Percentiles rank a stretch among this genome's conserved stretches.
These are phyloP conservation scores for Nycticryphes semicollaris DNA, from an alignment of 2,113 vertebrate species.

Conservation along the genomic window DNA sequence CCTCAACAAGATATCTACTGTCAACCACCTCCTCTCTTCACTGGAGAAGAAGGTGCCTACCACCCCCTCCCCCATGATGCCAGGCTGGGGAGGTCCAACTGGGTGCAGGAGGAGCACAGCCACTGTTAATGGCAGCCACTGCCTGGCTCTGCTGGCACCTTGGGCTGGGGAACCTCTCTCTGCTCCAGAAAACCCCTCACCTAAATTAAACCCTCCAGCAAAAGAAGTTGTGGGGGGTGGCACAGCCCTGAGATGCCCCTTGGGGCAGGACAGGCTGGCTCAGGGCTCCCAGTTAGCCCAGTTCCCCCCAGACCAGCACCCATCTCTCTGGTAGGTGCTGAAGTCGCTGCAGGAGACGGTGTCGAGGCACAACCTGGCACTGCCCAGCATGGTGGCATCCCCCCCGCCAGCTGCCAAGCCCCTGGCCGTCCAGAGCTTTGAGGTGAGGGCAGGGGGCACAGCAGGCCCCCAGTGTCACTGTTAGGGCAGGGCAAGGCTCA, in stretches of 20 bases:
- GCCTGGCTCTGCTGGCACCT: not conserved
- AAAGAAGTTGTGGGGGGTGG: rapidly evolving
- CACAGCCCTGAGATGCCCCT: not conserved
- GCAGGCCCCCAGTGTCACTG: rapidly evolving
- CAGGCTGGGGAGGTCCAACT: not conserved
- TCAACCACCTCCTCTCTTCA: slow-evolving; percentile 82
- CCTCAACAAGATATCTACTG: slow-evolving; percentile 79
- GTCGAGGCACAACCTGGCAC: slow-evolving; percentile 79
- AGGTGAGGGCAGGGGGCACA: slow-evolving; percentile 51
- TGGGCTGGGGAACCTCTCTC: not conserved
- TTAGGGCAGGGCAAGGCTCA: no score
- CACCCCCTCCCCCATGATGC: rapidly evolving
- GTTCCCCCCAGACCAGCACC: not conserved
- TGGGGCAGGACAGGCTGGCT: rapidly evolving
- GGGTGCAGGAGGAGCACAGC: not conserved
- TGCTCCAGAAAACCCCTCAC: not conserved
- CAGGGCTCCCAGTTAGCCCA: not conserved
- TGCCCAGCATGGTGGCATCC: slow-evolving; percentile 56
- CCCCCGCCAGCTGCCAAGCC: slow-evolving; percentile 18
- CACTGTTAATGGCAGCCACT: not conserved
- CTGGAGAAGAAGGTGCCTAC: slow-evolving; percentile 83
- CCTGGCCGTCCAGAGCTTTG: slow-evolving; percentile 77
- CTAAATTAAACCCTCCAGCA: not conserved
- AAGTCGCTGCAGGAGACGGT: slow-evolving; percentile 82
- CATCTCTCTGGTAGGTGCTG: slow-evolving; percentile 69